These are phyloP conservation scores for Eupithecia pulchellata DNA, from an alignment of 2,888 invertebrate species.

Conservation along the genomic window DNA sequence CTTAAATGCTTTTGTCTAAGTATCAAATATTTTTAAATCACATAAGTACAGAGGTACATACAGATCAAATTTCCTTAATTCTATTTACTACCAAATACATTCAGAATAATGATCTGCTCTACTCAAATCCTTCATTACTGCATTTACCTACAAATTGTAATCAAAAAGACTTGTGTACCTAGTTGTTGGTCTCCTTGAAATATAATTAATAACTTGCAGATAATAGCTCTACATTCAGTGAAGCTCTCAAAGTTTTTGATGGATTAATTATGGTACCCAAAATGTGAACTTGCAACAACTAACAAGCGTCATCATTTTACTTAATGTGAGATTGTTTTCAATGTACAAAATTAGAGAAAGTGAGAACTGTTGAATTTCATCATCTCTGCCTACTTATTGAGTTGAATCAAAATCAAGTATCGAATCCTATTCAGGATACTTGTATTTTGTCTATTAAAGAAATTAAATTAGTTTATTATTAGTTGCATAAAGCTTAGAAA, in stretches of 20 bases:
- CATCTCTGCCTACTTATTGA: slow-evolving; percentile 32
- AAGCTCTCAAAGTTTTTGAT: background rate
- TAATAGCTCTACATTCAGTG: background rate
- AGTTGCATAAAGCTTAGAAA: slow-evolving; percentile 3
- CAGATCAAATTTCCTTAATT: background rate
- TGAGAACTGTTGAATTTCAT: slow-evolving; percentile 33
- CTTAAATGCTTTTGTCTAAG: background rate
- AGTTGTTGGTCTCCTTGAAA: background rate
- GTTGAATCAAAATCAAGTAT: slow-evolving; percentile 33
- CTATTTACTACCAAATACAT: background rate
- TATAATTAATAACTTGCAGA: background rate
- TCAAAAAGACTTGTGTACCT: slow-evolving; percentile 6
- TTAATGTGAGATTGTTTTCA: slow-evolving; percentile 11
- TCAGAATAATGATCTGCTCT: background rate
- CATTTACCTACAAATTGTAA: slow-evolving; percentile 19
- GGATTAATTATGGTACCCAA: background rate
- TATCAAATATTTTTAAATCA: background rate
- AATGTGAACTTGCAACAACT: background rate
- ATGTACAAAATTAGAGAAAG: slow-evolving; percentile 38
- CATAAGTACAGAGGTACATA: background rate
- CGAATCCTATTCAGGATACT: slow-evolving; percentile 12
- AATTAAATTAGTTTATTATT: background rate
- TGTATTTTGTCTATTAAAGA: background rate
- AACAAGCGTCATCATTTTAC: background rate
- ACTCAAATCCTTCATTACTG: background rate